phyloP scores from a whole-genome alignment of 2,797 vertebrate genomes.

The Galago senegalensis region DNA sequence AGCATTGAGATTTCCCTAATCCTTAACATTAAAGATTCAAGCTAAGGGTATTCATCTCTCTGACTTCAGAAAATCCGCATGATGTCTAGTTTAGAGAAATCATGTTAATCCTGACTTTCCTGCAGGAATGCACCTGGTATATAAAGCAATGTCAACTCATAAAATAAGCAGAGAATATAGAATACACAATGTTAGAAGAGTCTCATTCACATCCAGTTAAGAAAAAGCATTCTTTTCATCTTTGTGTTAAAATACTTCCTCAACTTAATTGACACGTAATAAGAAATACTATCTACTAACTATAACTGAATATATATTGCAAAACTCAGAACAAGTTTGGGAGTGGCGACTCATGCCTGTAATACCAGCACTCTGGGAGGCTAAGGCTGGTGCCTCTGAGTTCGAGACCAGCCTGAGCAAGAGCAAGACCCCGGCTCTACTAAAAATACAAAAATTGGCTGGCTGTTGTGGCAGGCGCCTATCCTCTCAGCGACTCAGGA shows the following conservation, averaged over 20 bases:
- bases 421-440: too few species aligned
- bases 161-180: neutral
- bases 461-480: too few species aligned
- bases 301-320: neutral
- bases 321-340: neutral
- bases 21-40: neutral
- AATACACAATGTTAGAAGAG: neutral
- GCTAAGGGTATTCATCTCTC: neutral
- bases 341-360: too few species aligned
- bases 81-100: neutral
- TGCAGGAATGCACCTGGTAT: neutral
- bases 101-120: neutral
- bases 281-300: neutral
- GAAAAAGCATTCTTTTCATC: neutral
- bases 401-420: too few species aligned
- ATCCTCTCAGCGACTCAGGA: too few species aligned
- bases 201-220: neutral
- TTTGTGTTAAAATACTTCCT: conserved; percentile 5
- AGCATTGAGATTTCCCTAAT: neutral
- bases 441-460: too few species aligned
- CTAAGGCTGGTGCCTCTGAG: too few species aligned
- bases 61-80: neutral
- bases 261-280: neutral
- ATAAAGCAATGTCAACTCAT: neutral
- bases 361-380: too few species aligned